Percentiles rank a stretch among this genome's conserved stretches.
Conservation (phyloP, 2,113 vertebrate species). For the Cyprinodon brontotheroides region DNA sequence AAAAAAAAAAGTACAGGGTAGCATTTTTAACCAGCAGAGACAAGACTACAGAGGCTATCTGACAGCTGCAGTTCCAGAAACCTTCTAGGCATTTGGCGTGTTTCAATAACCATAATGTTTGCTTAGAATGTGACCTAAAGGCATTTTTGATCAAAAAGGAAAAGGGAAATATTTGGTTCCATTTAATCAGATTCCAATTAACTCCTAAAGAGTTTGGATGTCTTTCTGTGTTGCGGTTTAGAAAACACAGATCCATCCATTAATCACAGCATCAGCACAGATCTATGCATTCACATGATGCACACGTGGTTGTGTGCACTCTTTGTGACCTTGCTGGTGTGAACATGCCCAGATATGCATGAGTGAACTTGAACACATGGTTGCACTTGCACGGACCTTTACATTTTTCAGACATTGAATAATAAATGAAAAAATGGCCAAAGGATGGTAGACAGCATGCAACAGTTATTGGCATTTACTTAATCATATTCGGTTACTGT, state of each 20-base stretch:
- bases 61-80: neutral
- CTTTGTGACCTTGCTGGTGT: constrained; percentile 1
- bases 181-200: neutral
- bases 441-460: too few relatives aligned
- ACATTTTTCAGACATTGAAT: neutral
- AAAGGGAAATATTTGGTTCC: too few relatives aligned
- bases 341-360: constrained; percentile 6
- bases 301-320: neutral
- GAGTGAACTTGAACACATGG: neutral
- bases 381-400: neutral
- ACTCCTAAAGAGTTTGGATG: neutral
- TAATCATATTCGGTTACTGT: too few relatives aligned
- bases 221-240: neutral
- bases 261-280: neutral
- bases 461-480: too few relatives aligned
- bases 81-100: neutral
- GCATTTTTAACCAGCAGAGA: neutral
- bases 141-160: neutral
- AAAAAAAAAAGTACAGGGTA: neutral
- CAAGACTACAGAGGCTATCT: neutral
- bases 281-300: constrained; percentile 1
- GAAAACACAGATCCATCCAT: neutral
- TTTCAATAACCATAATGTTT: neutral
- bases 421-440: neutral
- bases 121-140: neutral